Conservation (phyloP, 2,888 invertebrate genomes). For the Thumatha senex region DNA sequence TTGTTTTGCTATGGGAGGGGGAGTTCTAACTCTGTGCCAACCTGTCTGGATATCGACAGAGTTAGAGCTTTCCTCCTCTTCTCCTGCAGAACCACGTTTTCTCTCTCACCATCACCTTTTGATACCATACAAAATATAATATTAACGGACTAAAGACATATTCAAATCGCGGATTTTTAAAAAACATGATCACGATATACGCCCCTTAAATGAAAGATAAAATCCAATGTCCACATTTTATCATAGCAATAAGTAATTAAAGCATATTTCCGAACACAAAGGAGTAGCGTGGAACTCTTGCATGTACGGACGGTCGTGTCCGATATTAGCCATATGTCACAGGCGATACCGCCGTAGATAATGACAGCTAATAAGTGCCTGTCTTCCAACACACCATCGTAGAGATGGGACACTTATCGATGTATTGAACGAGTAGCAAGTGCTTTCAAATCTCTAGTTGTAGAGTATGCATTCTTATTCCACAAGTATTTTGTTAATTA, state of each 20-base stretch:
- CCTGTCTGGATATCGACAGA: too few species aligned
- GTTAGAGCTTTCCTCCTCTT: too few species aligned
- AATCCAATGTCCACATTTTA: conserved; percentile 17
- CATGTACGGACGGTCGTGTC: conserved; percentile 63
- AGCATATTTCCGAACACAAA: conserved; percentile 56
- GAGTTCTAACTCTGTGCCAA: too few species aligned
- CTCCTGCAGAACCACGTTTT: too few species aligned
- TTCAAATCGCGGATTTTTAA: background rate
- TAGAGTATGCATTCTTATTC: too few species aligned
- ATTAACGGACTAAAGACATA: background rate
- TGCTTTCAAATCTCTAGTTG: too few species aligned
- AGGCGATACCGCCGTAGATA: conserved; percentile 75
- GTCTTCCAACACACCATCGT: conserved; percentile 68
- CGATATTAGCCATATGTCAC: conserved; percentile 81
- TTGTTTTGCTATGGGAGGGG: too few species aligned
- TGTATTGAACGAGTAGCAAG: conserved; percentile 7
- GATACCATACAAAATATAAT: too few species aligned
- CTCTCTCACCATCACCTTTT: too few species aligned
- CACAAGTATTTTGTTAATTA: too few species aligned
- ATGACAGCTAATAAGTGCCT: conserved; percentile 80
- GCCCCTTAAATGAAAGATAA: conserved; percentile 5
- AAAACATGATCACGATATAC: background rate
- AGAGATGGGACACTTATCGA: conserved; percentile 50
- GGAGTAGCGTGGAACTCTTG: conserved; percentile 63
- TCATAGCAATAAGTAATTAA: conserved; percentile 66